Conservation (phyloP, 2,797 vertebrate genomes). For the Pterois miles region DNA sequence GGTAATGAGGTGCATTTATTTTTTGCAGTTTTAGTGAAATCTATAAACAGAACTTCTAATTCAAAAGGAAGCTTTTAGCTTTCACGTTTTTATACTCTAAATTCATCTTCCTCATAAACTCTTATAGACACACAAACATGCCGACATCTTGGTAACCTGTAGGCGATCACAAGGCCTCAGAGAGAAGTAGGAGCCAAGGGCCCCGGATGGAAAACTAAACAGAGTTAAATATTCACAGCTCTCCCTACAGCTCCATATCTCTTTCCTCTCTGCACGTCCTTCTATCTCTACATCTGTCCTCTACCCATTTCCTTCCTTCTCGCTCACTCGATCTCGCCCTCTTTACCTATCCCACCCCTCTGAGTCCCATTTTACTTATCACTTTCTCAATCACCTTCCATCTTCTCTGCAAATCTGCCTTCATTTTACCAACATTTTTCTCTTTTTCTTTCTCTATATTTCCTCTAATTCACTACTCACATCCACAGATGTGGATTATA, state of each 20-base stretch:
- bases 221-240: conserved; percentile 71
- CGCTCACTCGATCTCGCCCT: not conserved
- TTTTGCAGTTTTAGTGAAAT: not conserved
- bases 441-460: not conserved
- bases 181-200: conserved; percentile 36
- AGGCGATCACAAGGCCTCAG: conserved; percentile 38
- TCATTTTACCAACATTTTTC: conserved; percentile 11
- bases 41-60: not conserved
- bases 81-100: not conserved
- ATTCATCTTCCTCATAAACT: conserved; percentile 1
- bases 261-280: conserved; percentile 10
- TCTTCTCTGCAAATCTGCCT: not conserved
- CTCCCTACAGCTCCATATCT: conserved; percentile 32
- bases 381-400: conserved; percentile 1
- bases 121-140: not conserved
- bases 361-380: conserved; percentile 34
- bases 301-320: conserved; percentile 2
- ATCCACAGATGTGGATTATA: not conserved
- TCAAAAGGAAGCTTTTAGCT: not conserved
- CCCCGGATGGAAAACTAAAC: conserved; percentile 66
- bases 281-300: conserved; percentile 32
- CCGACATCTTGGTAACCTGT: conserved; percentile 35
- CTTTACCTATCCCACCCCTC: conserved; percentile 6
- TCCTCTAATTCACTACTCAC: not conserved
- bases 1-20: conserved; percentile 9